Conservation (phyloP, 2,888 invertebrate species). For the Drosophila histrio region DNA sequence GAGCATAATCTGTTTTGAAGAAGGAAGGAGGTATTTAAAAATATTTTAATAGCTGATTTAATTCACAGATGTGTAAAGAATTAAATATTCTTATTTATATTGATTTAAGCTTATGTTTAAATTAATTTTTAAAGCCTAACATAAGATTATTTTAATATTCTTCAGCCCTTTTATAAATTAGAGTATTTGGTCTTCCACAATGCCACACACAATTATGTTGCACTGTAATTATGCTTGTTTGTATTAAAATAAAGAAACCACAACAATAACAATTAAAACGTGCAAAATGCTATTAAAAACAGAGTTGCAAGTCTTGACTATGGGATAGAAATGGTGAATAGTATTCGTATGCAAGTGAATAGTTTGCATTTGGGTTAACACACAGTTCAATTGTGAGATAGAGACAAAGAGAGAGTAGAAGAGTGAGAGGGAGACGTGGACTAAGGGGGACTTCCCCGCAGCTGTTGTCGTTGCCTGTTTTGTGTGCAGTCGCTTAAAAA, state of each 20-base stretch:
- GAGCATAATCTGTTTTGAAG: neutral
- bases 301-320: conserved; percentile 1
- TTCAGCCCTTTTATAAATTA: neutral
- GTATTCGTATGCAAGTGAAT: neutral
- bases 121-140: no score
- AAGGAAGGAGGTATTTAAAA: neutral
- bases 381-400: conserved; percentile 44
- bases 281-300: conserved; percentile 54
- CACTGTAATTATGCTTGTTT: conserved; percentile 61
- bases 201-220: neutral
- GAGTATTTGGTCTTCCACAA: conserved; percentile 29
- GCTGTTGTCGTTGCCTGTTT: conserved; percentile 50
- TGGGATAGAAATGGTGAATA: conserved; percentile 22
- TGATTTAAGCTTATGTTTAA: no score
- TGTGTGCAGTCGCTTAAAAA: conserved; percentile 59
- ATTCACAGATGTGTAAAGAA: neutral
- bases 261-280: conserved; percentile 61
- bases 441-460: conserved; percentile 26
- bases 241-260: conserved; percentile 43
- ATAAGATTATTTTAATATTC: neutral
- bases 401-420: neutral
- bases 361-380: conserved; percentile 28
- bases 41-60: neutral
- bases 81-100: neutral
- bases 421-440: neutral